A percentile compares a stretch with the other conserved stretches of the same genome.
These are phyloP conservation scores for Ommatoiulus sabulosus DNA, from an alignment of 2,888 invertebrate species.

Conservation along the genomic window DNA sequence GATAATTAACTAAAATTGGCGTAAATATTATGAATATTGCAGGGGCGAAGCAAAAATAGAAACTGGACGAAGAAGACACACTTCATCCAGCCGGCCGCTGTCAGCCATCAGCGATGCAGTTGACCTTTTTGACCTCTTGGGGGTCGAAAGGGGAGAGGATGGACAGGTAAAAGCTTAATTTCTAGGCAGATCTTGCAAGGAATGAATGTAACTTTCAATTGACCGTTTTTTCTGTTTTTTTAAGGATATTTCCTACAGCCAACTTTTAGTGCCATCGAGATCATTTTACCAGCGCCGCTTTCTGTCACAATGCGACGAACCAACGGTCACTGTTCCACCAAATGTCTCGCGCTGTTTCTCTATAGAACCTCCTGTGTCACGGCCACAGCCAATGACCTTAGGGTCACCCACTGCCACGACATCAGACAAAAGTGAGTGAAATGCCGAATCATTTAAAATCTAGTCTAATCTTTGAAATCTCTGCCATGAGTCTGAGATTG, in stretches of 20 bases:
- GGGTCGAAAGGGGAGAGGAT: slow-evolving; percentile 79
- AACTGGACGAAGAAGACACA: slow-evolving; percentile 77
- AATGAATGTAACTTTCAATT: not conserved
- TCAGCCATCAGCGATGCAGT: slow-evolving; percentile 85
- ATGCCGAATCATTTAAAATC: not conserved
- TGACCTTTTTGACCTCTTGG: slow-evolving; percentile 87
- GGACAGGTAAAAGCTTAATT: slow-evolving; percentile 75
- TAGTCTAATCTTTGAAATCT: not conserved
- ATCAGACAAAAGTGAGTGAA: slow-evolving; percentile 55
- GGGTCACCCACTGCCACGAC: slow-evolving; percentile 41
- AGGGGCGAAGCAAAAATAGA: slow-evolving; percentile 58
- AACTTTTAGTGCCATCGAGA: slow-evolving; percentile 82
- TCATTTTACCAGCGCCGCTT: slow-evolving; percentile 65
- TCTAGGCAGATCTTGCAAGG: not conserved
- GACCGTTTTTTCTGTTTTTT: slow-evolving; percentile 61
- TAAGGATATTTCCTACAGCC: slow-evolving; percentile 92
- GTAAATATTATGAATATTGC: slow-evolving; percentile 2
- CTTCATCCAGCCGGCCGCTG: slow-evolving; percentile 84
- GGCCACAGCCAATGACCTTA: slow-evolving; percentile 68
- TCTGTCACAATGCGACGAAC: slow-evolving; percentile 49
- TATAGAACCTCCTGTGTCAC: slow-evolving; percentile 75
- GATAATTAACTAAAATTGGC: too few relatives aligned
- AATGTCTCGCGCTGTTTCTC: slow-evolving; percentile 76
- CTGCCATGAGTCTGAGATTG: not conserved
- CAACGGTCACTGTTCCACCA: slow-evolving; percentile 21